A percentile compares a stretch with the other conserved stretches of the same genome.
phyloP scores from a whole-genome alignment of 2,113 vertebrate species.

The Heptranchias perlo region DNA sequence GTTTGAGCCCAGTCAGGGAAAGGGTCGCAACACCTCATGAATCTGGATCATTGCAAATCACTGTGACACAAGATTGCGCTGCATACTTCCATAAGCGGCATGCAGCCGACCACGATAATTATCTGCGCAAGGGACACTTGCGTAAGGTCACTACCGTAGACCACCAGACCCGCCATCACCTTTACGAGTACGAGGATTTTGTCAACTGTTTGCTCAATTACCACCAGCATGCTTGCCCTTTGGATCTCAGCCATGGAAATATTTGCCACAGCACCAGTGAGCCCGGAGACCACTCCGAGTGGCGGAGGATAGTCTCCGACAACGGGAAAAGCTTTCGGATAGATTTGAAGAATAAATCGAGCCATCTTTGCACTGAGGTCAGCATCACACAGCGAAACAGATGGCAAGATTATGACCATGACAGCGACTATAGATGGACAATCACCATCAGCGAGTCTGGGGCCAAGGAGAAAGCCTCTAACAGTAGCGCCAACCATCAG shows the following conservation, averaged over 20 bases:
- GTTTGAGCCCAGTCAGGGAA: neutral
- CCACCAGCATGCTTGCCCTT: constrained; percentile 45
- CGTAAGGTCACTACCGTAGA: neutral
- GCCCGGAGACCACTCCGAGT: constrained; percentile 41
- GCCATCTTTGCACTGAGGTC: constrained; percentile 42
- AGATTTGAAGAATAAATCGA: constrained; percentile 45
- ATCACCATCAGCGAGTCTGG: constrained; percentile 41
- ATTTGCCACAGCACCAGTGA: constrained; percentile 49
- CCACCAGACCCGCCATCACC: constrained; percentile 24
- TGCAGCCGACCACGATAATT: no score
- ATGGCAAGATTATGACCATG: constrained; percentile 37
- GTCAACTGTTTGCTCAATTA: constrained; percentile 66
- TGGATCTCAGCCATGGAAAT: constrained; percentile 51
- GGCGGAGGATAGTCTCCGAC: constrained; percentile 56
- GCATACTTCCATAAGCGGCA: neutral
- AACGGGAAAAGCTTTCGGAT: constrained; percentile 51
- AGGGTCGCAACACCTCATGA: neutral
- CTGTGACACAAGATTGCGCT: neutral
- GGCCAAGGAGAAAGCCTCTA: constrained; percentile 37
- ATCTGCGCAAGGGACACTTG: neutral
- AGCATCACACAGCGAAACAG: constrained; percentile 44
- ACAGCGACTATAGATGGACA: constrained; percentile 42
- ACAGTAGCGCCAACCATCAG: constrained; percentile 29
- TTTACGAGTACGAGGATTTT: constrained; percentile 69
- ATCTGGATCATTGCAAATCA: neutral